Evolutionary conservation across 2,113 vertebrate species (phyloP).

Genomic region (Notothenia coriiceps): DNA sequence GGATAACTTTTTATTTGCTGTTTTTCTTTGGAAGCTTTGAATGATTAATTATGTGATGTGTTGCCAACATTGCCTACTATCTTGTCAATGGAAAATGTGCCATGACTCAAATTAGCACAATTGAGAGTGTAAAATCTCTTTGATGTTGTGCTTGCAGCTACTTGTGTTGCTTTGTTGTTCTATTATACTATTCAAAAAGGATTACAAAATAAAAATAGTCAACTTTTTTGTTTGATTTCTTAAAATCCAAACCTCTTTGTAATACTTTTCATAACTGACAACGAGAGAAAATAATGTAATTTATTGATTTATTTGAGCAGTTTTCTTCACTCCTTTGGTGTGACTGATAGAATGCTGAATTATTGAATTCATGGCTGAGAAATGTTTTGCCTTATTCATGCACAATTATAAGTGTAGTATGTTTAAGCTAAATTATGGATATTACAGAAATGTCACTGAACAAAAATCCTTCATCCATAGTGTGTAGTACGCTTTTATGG

Average conservation of each 20-base stretch:
- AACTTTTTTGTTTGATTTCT: background rate
- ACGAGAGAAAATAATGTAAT: background rate
- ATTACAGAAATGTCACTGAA: conserved; percentile 46
- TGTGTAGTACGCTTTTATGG: conserved; percentile 43
- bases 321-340: conserved; percentile 18
- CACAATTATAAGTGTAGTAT: conserved; percentile 51
- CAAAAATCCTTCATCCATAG: conserved; percentile 52
- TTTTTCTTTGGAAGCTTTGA: conserved; percentile 54
- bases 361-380: conserved; percentile 39
- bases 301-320: background rate
- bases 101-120: background rate
- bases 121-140: background rate
- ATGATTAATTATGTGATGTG: conserved; percentile 40
- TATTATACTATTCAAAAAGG: background rate
- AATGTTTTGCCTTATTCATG: conserved; percentile 48
- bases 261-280: background rate
- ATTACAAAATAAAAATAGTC: conserved; percentile 10
- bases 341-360: conserved; percentile 28
- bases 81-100: conserved; percentile 4
- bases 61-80: conserved; percentile 26
- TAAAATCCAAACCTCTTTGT: background rate
- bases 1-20: conserved; percentile 36
- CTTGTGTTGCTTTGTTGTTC: conserved; percentile 1
- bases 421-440: conserved; percentile 55
- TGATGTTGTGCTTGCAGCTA: background rate